Evolutionary conservation across 2,888 invertebrate genomes (phyloP), one percentile per base, ranked within the genome.

Genomic region (Machimus rusticus): DNA sequence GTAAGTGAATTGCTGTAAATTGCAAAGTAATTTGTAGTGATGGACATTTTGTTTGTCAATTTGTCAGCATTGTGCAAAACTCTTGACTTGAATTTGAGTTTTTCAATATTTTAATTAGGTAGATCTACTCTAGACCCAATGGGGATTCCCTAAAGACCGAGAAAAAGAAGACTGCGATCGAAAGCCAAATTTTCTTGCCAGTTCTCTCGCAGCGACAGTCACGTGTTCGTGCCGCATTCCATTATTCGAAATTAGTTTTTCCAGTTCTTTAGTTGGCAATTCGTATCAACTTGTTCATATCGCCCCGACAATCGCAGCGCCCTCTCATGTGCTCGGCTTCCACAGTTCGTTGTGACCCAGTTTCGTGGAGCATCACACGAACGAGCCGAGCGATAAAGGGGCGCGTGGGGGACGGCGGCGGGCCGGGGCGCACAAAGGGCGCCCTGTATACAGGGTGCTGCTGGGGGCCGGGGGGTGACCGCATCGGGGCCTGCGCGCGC

Each of bases 191-290:
- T 51, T 51, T 28, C 66, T 66, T 2, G 19, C 8, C 66, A 23
- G 23, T 46, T 46, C 23, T 28, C 66, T 66, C 66, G 66, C 39
- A 46, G 34, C 34, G 37, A 57, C 43, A 74, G 85, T 85, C 85
- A 85, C 85, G 85, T 85, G 85, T 51, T 85, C 85, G 74, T 85
- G 85, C 74, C 85, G 85, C 85, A 85, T 85, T 85, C 85, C 85
- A 74, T 85, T 85, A 85, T 74, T 74, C 23, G 85, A 85, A 85
- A 85, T 85, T 85, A 85, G 85, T 85, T 85, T 85, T 85, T 85
- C 85, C 85, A 85, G 28, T 74, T 28, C 74, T 85, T 85, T 85
- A 28, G 74, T 85, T 46, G 74, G 85, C 85, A 85, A 74, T 85
- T 85, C 74, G 85, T 85, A 74, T 74, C 85, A 85, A 85, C 85